A percentile compares a stretch with the other conserved stretches of the same genome.
These are phyloP conservation scores for Phlogophora meticulosa DNA, from an alignment of 2,888 invertebrate genomes.

Conservation along the genomic window DNA sequence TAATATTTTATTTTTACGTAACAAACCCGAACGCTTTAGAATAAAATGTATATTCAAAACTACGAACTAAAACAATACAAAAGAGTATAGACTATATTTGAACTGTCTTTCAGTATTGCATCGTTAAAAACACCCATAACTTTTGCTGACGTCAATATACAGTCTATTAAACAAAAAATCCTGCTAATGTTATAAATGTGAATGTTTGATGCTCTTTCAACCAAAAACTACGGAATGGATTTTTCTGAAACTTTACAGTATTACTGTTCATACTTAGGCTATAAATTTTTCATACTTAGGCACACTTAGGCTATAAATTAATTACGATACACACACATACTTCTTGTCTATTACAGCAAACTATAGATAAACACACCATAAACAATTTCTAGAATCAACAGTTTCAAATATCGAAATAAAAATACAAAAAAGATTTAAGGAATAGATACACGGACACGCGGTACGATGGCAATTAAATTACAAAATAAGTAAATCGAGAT, in stretches of 20 bases:
- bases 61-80: not conserved
- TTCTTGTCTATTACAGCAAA: too few species aligned
- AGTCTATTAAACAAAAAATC: not conserved
- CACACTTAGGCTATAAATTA: too few species aligned
- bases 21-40: not conserved
- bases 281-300: too few species aligned
- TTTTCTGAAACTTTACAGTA: too few species aligned
- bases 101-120: not conserved
- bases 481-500: slow-evolving; percentile 67
- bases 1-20: slow-evolving; percentile 1
- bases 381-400: slow-evolving; percentile 21
- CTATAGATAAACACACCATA: not conserved
- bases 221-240: too few species aligned
- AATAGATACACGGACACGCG: slow-evolving; percentile 27
- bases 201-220: too few species aligned
- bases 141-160: not conserved
- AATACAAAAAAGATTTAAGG: slow-evolving; percentile 22
- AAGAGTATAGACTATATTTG: not conserved
- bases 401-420: slow-evolving; percentile 19
- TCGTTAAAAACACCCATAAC: not conserved
- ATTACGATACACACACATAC: too few species aligned
- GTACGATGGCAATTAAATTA: slow-evolving; percentile 62
- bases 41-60: not conserved
- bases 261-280: too few species aligned
- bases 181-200: too few species aligned